A percentile compares a stretch with the other conserved stretches of the same genome.
Conservation (phyloP, 1,140 invertebrate species). For the Drosophila funebris region DNA sequence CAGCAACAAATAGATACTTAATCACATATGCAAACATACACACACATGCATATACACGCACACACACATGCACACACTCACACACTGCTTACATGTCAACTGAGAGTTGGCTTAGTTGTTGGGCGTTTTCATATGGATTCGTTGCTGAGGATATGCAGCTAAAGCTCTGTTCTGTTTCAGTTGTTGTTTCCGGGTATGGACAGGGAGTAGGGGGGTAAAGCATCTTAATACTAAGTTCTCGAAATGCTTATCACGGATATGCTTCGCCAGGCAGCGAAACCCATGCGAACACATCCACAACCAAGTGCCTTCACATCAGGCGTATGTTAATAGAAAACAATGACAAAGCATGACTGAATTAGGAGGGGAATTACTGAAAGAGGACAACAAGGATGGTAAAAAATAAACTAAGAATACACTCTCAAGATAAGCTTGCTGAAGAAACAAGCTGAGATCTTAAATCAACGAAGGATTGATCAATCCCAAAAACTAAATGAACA, state of each 20-base stretch:
- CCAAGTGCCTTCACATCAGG: not conserved
- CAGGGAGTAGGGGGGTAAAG: not conserved
- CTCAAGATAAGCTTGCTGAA: not conserved
- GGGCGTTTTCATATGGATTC: constrained; percentile 27
- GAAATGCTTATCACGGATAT: constrained; percentile 32
- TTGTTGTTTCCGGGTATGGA: constrained; percentile 11
- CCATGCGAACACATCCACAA: not conserved
- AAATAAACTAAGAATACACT: not conserved
- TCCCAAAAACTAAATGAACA: no score
- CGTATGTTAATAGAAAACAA: constrained; percentile 50
- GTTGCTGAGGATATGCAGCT: constrained; percentile 27
- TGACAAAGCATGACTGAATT: constrained; percentile 53
- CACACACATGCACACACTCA: not conserved
- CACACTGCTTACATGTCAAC: constrained; percentile 23
- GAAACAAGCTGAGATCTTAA: no score
- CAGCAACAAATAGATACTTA: constrained; percentile 39
- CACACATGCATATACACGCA: constrained; percentile 3
- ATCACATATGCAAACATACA: constrained; percentile 33
- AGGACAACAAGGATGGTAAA: not conserved
- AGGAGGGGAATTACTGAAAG: constrained; percentile 9
- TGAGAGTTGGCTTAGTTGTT: constrained; percentile 29
- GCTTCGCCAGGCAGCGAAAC: constrained; percentile 6
- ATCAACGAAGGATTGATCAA: no score
- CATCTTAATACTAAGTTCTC: constrained; percentile 37
- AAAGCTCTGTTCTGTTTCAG: constrained; percentile 25